phyloP scores from a whole-genome alignment of 2,797 vertebrate genomes.

The Trichosurus vulpecula region DNA sequence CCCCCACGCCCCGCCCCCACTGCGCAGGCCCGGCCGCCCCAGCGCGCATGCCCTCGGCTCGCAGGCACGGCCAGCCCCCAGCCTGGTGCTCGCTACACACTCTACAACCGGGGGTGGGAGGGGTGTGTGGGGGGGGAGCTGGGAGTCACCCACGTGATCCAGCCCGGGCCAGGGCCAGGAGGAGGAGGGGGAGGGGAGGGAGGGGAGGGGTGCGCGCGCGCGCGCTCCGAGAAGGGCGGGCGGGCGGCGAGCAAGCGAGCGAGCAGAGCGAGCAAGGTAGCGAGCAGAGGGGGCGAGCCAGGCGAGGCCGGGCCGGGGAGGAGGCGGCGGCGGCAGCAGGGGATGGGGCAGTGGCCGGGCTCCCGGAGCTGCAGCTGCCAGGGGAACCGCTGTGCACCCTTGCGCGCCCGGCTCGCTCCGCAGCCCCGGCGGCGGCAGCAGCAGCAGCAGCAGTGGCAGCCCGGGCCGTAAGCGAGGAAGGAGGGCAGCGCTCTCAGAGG shows the following conservation, averaged over 20 bases:
- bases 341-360: conserved; percentile 78
- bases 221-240: neutral
- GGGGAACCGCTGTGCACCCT: conserved; percentile 75
- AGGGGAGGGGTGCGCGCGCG: conserved; percentile 48
- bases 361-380: conserved; percentile 71
- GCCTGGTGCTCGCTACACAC: conserved; percentile 75
- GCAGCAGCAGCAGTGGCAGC: conserved; percentile 37
- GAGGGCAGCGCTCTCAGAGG: neutral
- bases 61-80: conserved; percentile 76
- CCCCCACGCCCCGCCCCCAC: conserved; percentile 66
- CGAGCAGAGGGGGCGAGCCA: conserved; percentile 8
- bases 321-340: conserved; percentile 69
- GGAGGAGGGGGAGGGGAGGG: conserved; percentile 50
- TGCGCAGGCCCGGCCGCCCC: conserved; percentile 78
- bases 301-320: conserved; percentile 34
- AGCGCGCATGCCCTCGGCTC: conserved; percentile 79
- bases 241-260: neutral
- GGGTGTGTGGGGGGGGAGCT: conserved; percentile 51
- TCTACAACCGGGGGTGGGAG: conserved; percentile 76
- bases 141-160: conserved; percentile 70
- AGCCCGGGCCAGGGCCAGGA: conserved; percentile 35
- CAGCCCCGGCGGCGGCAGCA: conserved; percentile 54
- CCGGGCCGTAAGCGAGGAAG: conserved; percentile 22
- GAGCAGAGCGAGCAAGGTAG: neutral
- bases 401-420: conserved; percentile 58